Evolutionary conservation across 2,797 vertebrate genomes (phyloP), one percentile per base, ranked within the genome.

Genomic region (Malacoctenus gilli): DNA sequence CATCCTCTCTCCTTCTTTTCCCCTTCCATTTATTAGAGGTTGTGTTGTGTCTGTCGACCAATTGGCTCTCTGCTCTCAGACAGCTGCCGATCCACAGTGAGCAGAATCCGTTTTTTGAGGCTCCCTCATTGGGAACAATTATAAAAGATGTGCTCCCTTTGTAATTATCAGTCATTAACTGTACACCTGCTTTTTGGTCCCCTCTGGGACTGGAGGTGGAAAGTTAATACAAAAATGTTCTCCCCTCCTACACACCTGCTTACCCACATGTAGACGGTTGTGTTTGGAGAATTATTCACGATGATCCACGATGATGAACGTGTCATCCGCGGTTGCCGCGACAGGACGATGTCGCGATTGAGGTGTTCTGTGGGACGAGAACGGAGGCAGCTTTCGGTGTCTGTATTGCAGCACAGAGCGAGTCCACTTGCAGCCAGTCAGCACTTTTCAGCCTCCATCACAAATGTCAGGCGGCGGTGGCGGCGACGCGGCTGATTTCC

Each of bases 101-200:
- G 57, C 19, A 14, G 56, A 49, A 74, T 77, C 36, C 73, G 65
- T 79, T 78, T 67, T 68, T 70, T 62, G 57, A 70, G 65, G 13
- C 41, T 54, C 74, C 48, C 52, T 70, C 46, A 69, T 68, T 68
- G 72, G 18, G 46, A 60, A 53, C 15, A 51, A 59, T 86, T 88
- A 51, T n/a, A n/a, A n/a, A n/a, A n/a, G n/a, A n/a, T n/a, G n/a
- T n/a, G n/a, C n/a, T n/a, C 74, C 73, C 11, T 74, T 40, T 66
- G 62, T 82, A 78, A 78, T 85, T 75, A 48, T 3, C 4, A 69
- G 65, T 79, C 79, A 85, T 85, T 79, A 83, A 73, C n/a, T n/a
- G n/a, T n/a, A n/a, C 34, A 84, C 72, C 84, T 85, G 75, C 71
- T 85, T 56, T 68, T 52, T 20, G 37, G 39, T 55, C 60, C 34